A percentile compares a stretch with the other conserved stretches of the same genome.
These are phyloP conservation scores for Drosophila aldrichi DNA, from an alignment of 2,888 invertebrate species.

Conservation along the genomic window DNA sequence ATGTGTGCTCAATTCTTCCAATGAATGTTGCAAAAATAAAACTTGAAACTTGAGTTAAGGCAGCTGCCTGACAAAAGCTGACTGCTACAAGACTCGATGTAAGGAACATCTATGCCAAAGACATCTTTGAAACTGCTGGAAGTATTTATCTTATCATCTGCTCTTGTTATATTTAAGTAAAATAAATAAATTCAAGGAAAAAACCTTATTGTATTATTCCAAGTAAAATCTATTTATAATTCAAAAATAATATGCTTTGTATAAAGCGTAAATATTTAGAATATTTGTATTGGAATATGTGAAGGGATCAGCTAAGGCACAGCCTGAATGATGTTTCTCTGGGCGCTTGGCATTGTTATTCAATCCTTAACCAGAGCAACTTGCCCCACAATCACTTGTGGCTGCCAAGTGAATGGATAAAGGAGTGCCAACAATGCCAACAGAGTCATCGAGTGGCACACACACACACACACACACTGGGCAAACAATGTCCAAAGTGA, in stretches of 20 bases:
- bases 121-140: too few species aligned
- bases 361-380: conserved; percentile 21
- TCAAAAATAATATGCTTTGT: conserved; percentile 1
- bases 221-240: not conserved
- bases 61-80: too few species aligned
- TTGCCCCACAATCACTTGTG: conserved; percentile 36
- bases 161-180: not conserved
- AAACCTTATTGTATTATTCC: not conserved
- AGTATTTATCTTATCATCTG: too few species aligned
- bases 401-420: conserved; percentile 36
- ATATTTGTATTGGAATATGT: not conserved
- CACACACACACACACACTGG: conserved; percentile 15
- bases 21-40: too few species aligned
- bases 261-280: conserved; percentile 1
- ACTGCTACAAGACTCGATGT: too few species aligned
- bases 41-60: too few species aligned
- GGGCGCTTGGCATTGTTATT: conserved; percentile 29
- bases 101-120: too few species aligned
- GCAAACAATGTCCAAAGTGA: conserved; percentile 24
- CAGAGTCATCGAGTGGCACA: conserved; percentile 25
- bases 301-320: not conserved
- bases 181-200: not conserved
- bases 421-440: conserved; percentile 40
- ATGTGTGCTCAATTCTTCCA: too few species aligned
- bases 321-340: not conserved